Conservation (phyloP, 2,797 vertebrate species). For the Poecilia picta region DNA sequence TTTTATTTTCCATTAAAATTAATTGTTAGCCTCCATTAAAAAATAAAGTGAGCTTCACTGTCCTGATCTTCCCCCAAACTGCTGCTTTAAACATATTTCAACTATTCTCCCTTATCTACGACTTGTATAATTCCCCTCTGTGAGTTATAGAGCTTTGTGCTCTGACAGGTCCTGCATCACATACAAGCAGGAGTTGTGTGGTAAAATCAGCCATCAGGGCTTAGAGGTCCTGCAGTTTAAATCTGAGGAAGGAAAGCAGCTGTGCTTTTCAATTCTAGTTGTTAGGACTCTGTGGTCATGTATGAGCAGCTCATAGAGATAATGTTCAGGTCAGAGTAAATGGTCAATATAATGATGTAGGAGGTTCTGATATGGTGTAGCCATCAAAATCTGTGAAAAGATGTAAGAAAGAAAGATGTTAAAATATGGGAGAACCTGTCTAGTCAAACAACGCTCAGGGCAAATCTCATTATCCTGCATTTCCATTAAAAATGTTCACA, state of each 20-base stretch:
- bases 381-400: background rate
- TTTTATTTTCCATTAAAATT: background rate
- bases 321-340: background rate
- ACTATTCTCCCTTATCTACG: background rate
- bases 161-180: conserved; percentile 11
- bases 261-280: conserved; percentile 40
- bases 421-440: background rate
- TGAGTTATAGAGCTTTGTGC: background rate
- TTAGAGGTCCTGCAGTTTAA: conserved; percentile 57
- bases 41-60: background rate
- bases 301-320: background rate
- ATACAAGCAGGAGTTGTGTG: conserved; percentile 12
- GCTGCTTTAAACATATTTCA: background rate
- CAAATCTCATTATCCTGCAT: background rate
- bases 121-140: background rate
- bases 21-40: background rate
- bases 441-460: background rate
- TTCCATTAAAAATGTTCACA: background rate
- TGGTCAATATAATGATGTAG: background rate
- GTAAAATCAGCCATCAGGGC: conserved; percentile 39
- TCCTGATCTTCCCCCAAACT: background rate
- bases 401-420: background rate
- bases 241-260: conserved; percentile 53
- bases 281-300: conserved; percentile 40
- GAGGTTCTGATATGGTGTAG: background rate